Conservation (phyloP, 2,888 invertebrate species). For the Bombylius major region DNA sequence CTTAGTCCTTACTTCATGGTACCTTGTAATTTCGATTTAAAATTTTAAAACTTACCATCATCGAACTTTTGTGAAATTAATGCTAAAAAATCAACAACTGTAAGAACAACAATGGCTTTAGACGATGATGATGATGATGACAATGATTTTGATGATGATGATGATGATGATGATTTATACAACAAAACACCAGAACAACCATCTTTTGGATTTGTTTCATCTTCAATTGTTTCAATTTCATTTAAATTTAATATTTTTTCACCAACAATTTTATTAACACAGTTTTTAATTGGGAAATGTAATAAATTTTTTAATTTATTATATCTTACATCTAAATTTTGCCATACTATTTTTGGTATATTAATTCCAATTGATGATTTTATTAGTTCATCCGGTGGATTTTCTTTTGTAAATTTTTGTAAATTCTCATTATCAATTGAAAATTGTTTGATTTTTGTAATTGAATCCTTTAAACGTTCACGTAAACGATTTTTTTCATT, state of each 20-base stretch:
- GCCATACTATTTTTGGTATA: background rate
- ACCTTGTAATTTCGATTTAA: no score
- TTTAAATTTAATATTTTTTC: slow-evolving; percentile 40
- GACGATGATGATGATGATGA: no score
- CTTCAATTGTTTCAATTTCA: slow-evolving; percentile 32
- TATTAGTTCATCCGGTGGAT: no score
- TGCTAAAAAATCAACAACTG: slow-evolving; percentile 44
- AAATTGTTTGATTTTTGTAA: no score
- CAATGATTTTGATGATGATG: slow-evolving; percentile 21
- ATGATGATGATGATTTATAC: slow-evolving; percentile 33
- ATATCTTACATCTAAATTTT: slow-evolving; percentile 15
- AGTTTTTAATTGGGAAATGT: slow-evolving; percentile 54
- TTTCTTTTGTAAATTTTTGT: no score
- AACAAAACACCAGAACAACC: slow-evolving; percentile 26
- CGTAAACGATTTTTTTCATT: background rate
- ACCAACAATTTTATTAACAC: slow-evolving; percentile 48
- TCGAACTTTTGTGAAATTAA: slow-evolving; percentile 33
- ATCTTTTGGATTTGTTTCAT: slow-evolving; percentile 34
- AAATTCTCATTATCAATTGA: no score
- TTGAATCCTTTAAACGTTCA: background rate
- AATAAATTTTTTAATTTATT: slow-evolving; percentile 36
- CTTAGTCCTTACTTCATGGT: no score
- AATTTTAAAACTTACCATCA: slow-evolving; percentile 17
- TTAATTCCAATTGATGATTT: background rate
- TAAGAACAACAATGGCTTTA: slow-evolving; percentile 42